Base-by-base conservation (phyloP, 2,888 invertebrate species). In the Tachina lurida region DNA sequence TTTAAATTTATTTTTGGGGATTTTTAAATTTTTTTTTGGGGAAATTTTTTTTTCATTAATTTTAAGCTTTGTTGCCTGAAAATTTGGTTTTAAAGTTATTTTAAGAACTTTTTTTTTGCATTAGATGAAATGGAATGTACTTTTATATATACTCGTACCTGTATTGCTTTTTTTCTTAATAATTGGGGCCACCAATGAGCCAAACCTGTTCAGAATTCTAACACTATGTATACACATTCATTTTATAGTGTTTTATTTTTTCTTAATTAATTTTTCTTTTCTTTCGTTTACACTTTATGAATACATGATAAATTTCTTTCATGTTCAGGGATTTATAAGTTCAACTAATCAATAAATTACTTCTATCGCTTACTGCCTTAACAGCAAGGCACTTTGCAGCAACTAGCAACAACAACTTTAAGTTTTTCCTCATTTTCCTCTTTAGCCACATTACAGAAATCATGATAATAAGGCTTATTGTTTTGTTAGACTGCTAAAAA, bases 391-490 rank as follows among this genome's bases (percentile, higher is more conserved):
- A 56, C 41, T 54, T 63, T 19, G 13, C 47, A 52, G 31, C 19
- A 62, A 71, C 7, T 39, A 54, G 15, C 70, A 78, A 45, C 52
- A 45, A 31, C 49, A 2, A 9, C 39, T 1, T 10, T 17, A 15
- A 22, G 10, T 47, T 54, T 71, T 47, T 41, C 3, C 47, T 15
- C 15, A 43, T 56, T 65, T 77, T 63, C 15, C 8, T 79, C 49
- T 47, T 4, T 12, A 52, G 82, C 70, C 65, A 65, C 56, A 77
- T 71, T 82, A 82, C n/a, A 74, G 41, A 60, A 68, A 56, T 86
- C 75, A 56, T 56, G 79, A 76, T 83, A 83, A 79, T 73, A 60
- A 76, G 83, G 86, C 83, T 83, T 62, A 86, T 86, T 86, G 85
- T 84, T 84, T 52, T 60, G 22, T 62, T 68, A 49, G n/a, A 58